Base-by-base conservation (phyloP, 2,888 invertebrate species). In the Melitaea athalia region DNA sequence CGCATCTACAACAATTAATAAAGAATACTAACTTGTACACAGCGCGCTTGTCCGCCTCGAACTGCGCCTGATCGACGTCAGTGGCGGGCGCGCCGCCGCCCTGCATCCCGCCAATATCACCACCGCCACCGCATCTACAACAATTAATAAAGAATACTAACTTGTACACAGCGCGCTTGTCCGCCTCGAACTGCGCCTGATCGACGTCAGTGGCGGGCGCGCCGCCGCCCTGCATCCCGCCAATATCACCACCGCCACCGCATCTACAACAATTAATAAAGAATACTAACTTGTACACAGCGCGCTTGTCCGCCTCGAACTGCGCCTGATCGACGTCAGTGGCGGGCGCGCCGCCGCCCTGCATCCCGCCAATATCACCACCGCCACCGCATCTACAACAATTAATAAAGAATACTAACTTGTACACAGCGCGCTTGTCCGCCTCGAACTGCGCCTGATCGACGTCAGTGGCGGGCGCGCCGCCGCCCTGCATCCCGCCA, bases 91-190 rank as follows among this genome's bases (percentile, higher is more conserved):
- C 88, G 86, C 92, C 87, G 84, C 92, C 88, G 88, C 93, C 87
- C 93, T 92, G 88, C 88, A 93, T 91, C 93, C 85, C 92, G 85
- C 90, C 91, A 81, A 88, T 83, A 90, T 93, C 93, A 87, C 91
- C 88, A 80, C 81, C 81, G 85, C 77, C 85, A 82, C 84, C 89
- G 91, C 90, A 89, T 89, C 88, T 90, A 24, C 1, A 24, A 24
- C n/a, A n/a, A n/a, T n/a, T n/a, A n/a, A n/a, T n/a, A n/a, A n/a
- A n/a, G n/a, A 24, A 24, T n/a, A 79, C 84, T 91, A 84, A 96
- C 95, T 97, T 97, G 90, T 97, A 97, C 47, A 97, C 97, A 72
- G 97, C 95, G 76, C 97, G 93, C 87, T 97, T 97, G 91, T 97
- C 97, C 43, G 97, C 96, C 87, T 97, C 97, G 85, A 97, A 97